These are phyloP conservation scores for Drosophila sproati DNA, from an alignment of 1,140 invertebrate genomes.

Conservation along the genomic window DNA sequence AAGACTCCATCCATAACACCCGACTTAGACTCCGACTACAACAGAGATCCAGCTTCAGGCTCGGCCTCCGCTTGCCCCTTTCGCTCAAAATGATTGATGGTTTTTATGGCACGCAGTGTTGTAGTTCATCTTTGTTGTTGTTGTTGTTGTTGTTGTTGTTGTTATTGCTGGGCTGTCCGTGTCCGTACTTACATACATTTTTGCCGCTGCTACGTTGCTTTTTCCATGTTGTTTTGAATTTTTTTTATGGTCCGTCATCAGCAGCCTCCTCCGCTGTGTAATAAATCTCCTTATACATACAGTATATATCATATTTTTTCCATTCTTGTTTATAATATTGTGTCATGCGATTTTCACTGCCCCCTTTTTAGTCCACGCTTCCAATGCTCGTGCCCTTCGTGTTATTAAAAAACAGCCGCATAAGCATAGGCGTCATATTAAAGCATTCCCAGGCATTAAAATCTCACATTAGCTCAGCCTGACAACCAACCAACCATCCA, in stretches of 20 bases:
- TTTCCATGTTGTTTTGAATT: slow-evolving; percentile 71
- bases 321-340: slow-evolving; percentile 82
- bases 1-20: slow-evolving; percentile 5
- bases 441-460: slow-evolving; percentile 80
- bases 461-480: slow-evolving; percentile 69
- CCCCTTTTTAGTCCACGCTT: slow-evolving; percentile 32
- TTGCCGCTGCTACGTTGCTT: slow-evolving; percentile 33
- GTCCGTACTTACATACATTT: slow-evolving; percentile 46
- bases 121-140: slow-evolving; percentile 43
- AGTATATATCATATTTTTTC: slow-evolving; percentile 43
- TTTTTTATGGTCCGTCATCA: slow-evolving; percentile 80
- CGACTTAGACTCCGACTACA: slow-evolving; percentile 2
- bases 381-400: slow-evolving; percentile 48
- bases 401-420: slow-evolving; percentile 70
- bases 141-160: slow-evolving; percentile 18
- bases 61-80: slow-evolving; percentile 70
- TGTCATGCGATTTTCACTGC: slow-evolving; percentile 76
- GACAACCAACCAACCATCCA: slow-evolving; percentile 48
- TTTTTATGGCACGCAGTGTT: slow-evolving; percentile 74
- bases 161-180: slow-evolving; percentile 14
- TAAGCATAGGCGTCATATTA: slow-evolving; percentile 68
- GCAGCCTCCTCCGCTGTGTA: slow-evolving; percentile 67
- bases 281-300: slow-evolving; percentile 72
- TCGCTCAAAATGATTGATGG: slow-evolving; percentile 82
- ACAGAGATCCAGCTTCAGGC: slow-evolving; percentile 31